Evolutionary conservation across 1,140 invertebrate species (phyloP), one percentile per base, ranked within the genome.

Genomic region (Psilanteris sp.): DNA sequence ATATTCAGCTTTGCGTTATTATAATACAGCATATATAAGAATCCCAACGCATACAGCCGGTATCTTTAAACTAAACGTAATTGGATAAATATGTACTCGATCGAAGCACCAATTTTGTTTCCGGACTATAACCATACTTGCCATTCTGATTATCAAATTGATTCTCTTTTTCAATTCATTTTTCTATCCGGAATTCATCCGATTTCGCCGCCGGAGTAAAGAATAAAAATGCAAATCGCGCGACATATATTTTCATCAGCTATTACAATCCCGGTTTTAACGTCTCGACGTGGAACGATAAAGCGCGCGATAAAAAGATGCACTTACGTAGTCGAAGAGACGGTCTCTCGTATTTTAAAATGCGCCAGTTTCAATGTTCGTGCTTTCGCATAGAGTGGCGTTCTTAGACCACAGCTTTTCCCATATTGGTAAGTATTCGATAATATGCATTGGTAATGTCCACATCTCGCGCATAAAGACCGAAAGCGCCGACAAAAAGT

Each of bases 281-380:
- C 34, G 64, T 68, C 64, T 43, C 29, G 4, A 6, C 13, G 24
- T 24, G 39, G 46, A 44, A 67, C 41, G 37, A 8, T 24, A 24
- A 18, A 6, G 7, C 8, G 31, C 3, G 5, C 37, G 50, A 68
- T 57, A 68, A 68, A 41, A 57, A 61, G 46, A 61, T 61, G 66
- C 66, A 61, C 55, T 70, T 54, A 52, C 44, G 61, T 5, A 26
- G 37, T n/a, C n/a, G n/a, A 20, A 44, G 34, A 24, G 44, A 26
- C 9, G 24, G 20, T 15, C 3, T 44, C 44, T 32, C 18, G 43
- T 39, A 44, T 54, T 66, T 66, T 44, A 31, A 64, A 66, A 32
- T 14, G 22, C 39, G 9, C 22, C 14, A 37, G 29, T 67, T 67
- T 46, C 0, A 46, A 24, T 36, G 41, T 55, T 55, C 55, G 39